Evolutionary conservation across 2,113 vertebrate species (phyloP).

Genomic region (Saccopteryx bilineata): DNA sequence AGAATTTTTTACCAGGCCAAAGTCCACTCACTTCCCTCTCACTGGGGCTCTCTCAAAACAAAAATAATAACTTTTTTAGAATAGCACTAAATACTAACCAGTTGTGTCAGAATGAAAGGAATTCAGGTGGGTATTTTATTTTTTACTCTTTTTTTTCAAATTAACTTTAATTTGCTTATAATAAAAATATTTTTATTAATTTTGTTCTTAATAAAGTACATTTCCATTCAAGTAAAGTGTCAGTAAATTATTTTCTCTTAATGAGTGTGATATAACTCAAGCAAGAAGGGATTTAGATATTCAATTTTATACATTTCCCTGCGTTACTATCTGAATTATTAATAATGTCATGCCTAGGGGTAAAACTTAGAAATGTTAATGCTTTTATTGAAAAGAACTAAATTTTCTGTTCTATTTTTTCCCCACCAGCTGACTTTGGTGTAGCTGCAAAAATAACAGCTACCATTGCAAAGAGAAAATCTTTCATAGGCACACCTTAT

Average conservation of each 20-base stretch:
- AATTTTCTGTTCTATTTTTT: constrained; percentile 66
- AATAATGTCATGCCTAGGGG: not conserved
- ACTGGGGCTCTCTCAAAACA: not conserved
- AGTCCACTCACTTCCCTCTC: not conserved
- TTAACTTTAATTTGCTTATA: not conserved
- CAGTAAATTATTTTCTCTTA: constrained; percentile 45
- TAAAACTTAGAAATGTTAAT: not conserved
- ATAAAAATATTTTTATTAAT: constrained; percentile 60
- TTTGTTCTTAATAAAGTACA: constrained; percentile 33
- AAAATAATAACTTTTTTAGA: not conserved
- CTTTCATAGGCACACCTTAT: constrained; percentile 99
- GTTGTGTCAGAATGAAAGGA: constrained; percentile 29
- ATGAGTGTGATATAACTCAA: constrained; percentile 49
- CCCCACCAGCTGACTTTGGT: constrained; percentile 95
- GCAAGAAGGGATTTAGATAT: constrained; percentile 14
- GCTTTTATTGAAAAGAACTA: constrained; percentile 22
- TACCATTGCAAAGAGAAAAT: constrained; percentile 99
- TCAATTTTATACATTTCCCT: constrained; percentile 16
- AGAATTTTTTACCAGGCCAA: not conserved
- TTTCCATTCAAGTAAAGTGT: constrained; percentile 50
- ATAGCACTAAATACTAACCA: constrained; percentile 2
- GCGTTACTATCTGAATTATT: constrained; percentile 46
- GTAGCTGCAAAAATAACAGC: constrained; percentile 99
- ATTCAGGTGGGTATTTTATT: not conserved
- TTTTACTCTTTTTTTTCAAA: not conserved